phyloP scores from a whole-genome alignment of 2,797 vertebrate genomes.

The Pogoniulus pusillus region DNA sequence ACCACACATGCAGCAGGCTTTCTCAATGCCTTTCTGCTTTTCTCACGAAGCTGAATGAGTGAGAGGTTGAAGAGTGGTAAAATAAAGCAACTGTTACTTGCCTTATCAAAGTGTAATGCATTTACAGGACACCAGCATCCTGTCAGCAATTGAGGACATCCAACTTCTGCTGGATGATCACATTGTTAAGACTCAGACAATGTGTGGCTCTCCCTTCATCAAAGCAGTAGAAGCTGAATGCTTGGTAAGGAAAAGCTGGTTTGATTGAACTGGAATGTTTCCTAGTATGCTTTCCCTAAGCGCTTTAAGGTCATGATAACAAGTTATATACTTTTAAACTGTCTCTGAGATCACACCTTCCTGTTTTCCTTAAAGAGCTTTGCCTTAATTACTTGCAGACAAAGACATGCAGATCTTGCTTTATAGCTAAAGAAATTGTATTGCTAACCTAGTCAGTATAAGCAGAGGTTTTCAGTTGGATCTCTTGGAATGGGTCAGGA shows the following conservation, averaged over 20 bases:
- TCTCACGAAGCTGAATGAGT: neutral
- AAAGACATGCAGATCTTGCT: neutral
- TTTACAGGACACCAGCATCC: conserved; percentile 83
- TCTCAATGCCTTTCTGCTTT: neutral
- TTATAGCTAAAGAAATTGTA: neutral
- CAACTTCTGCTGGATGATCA: conserved; percentile 92
- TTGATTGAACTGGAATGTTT: neutral
- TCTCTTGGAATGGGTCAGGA: neutral
- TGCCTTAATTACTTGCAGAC: neutral
- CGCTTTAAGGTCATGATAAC: neutral
- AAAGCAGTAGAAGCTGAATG: conserved; percentile 88
- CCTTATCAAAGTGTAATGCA: conserved; percentile 14
- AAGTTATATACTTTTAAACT: neutral
- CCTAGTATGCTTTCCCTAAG: neutral
- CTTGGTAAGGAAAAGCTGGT: conserved; percentile 78
- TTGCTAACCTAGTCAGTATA: neutral
- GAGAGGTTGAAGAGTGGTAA: neutral
- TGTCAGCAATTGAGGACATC: conserved; percentile 89
- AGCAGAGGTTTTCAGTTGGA: neutral
- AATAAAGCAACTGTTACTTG: neutral
- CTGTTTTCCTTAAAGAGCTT: neutral
- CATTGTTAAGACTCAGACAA: conserved; percentile 90
- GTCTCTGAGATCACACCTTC: neutral
- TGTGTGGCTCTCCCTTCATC: conserved; percentile 90
- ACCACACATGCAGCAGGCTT: neutral